phyloP scores from a whole-genome alignment of 2,113 vertebrate species.

The Plestiodon gilberti region DNA sequence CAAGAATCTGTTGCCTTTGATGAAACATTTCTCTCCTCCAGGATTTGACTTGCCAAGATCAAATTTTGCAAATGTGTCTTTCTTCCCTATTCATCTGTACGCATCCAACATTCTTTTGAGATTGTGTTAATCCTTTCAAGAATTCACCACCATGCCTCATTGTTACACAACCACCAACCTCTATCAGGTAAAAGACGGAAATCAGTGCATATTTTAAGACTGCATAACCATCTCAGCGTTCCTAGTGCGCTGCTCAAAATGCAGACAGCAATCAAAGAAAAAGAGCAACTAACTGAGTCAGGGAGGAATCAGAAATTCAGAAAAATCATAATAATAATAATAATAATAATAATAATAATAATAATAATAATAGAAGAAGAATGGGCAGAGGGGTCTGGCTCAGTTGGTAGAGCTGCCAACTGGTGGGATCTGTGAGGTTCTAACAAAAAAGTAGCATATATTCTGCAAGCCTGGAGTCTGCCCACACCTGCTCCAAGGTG shows the following conservation, averaged over 20 bases:
- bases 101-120: neutral
- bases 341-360: too few species aligned
- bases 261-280: neutral
- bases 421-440: too few species aligned
- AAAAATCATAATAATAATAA: too few species aligned
- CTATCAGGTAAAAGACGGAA: neutral
- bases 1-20: neutral
- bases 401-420: too few species aligned
- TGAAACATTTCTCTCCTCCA: neutral
- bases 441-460: too few species aligned
- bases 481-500: too few species aligned
- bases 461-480: too few species aligned
- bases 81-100: neutral
- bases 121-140: neutral
- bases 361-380: too few species aligned
- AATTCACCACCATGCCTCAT: neutral
- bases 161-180: neutral
- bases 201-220: neutral
- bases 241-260: neutral
- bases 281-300: neutral
- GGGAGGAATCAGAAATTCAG: neutral
- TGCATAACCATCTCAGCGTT: neutral
- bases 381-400: too few species aligned
- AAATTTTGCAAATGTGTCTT: neutral
- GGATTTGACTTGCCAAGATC: neutral